phyloP scores from a whole-genome alignment of 2,797 vertebrate species.

The Lutjanus campechanus region DNA sequence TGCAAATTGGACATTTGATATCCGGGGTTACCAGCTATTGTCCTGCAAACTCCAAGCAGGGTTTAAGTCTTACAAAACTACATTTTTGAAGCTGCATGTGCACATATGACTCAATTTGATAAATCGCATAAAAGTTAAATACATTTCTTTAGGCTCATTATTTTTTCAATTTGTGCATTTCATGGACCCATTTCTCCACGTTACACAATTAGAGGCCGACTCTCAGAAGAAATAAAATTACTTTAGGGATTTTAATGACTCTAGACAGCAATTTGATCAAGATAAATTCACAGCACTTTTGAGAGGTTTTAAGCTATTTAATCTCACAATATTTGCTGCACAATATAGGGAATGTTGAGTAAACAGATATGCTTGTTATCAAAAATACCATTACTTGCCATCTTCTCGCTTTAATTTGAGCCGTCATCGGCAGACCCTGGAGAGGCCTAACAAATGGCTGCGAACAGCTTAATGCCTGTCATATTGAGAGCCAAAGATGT shows the following conservation, averaged over 20 bases:
- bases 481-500: conserved; percentile 72
- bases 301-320: conserved; percentile 81
- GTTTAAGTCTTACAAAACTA: conserved; percentile 17
- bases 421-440: conserved; percentile 40
- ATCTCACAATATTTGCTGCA: conserved; percentile 68
- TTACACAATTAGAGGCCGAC: conserved; percentile 71
- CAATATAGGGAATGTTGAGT: conserved; percentile 47
- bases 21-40: conserved; percentile 23
- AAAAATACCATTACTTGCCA: conserved; percentile 59
- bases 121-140: conserved; percentile 6
- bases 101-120: neutral
- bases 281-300: conserved; percentile 86
- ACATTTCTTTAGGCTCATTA: conserved; percentile 18
- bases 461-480: conserved; percentile 63
- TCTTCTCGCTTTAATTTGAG: conserved; percentile 50
- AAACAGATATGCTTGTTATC: conserved; percentile 60
- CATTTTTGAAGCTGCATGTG: neutral
- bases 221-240: conserved; percentile 79
- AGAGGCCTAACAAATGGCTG: conserved; percentile 52
- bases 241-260: conserved; percentile 82
- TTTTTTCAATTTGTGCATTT: conserved; percentile 39
- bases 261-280: conserved; percentile 86
- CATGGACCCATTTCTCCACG: conserved; percentile 20
- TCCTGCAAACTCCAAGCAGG: conserved; percentile 20
- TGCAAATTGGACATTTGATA: conserved; percentile 53